phyloP scores from a whole-genome alignment of 2,797 vertebrate genomes.

The Aulostomus chinensis region DNA sequence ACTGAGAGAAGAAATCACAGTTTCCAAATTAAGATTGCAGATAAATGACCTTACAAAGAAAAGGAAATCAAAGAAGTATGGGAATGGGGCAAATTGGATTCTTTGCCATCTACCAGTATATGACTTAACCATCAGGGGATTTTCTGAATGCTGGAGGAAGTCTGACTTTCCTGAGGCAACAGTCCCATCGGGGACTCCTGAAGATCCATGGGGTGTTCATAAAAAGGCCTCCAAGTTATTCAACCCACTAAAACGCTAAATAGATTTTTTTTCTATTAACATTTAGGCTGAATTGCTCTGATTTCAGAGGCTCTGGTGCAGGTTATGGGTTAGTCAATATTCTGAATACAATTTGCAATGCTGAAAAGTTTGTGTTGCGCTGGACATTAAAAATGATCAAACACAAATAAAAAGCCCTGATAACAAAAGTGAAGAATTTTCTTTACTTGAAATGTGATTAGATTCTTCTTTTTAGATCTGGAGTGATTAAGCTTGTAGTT shows the following conservation, averaged over 20 bases:
- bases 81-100: slow-evolving; percentile 81
- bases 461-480: too few relatives aligned
- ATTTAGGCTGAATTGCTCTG: slow-evolving; percentile 77
- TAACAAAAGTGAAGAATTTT: too few relatives aligned
- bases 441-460: too few relatives aligned
- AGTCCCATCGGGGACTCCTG: slow-evolving; percentile 74
- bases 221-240: slow-evolving; percentile 87
- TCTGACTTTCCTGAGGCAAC: slow-evolving; percentile 82
- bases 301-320: slow-evolving; percentile 57
- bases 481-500: too few relatives aligned
- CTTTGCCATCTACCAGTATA: slow-evolving; percentile 80
- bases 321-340: slow-evolving; percentile 73
- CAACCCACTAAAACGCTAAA: slow-evolving; percentile 85
- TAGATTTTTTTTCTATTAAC: slow-evolving; percentile 89
- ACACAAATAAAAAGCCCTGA: too few relatives aligned
- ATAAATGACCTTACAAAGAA: slow-evolving; percentile 82
- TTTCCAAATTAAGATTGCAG: slow-evolving; percentile 83
- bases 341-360: slow-evolving; percentile 80
- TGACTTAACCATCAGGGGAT: slow-evolving; percentile 84
- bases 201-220: slow-evolving; percentile 77
- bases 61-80: slow-evolving; percentile 82
- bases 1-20: slow-evolving; percentile 75
- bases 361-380: slow-evolving; percentile 44
- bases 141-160: slow-evolving; percentile 76
- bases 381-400: slow-evolving; percentile 32